phyloP scores from a whole-genome alignment of 2,888 invertebrate species.

The Ormia ochracea region DNA sequence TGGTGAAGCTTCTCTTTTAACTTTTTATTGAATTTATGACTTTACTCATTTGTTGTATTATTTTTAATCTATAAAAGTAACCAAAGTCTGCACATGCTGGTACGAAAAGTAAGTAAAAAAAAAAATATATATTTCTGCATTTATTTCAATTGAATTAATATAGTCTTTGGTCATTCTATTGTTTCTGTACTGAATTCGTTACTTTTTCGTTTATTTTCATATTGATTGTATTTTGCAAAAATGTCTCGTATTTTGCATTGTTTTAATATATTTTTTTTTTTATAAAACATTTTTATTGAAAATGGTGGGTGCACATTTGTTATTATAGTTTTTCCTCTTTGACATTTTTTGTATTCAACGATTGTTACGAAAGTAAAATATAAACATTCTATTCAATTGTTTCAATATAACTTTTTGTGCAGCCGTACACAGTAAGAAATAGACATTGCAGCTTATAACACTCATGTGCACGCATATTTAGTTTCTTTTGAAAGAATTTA shows the following conservation, averaged over 20 bases:
- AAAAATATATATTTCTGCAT: slow-evolving; percentile 42
- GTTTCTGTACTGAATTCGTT: slow-evolving; percentile 2
- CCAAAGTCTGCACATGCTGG: slow-evolving; percentile 3
- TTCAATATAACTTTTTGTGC: slow-evolving; percentile 36
- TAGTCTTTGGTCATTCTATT: slow-evolving; percentile 38
- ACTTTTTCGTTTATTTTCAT: slow-evolving; percentile 18
- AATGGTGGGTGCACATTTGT: slow-evolving; percentile 40
- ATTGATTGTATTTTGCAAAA: slow-evolving; percentile 15
- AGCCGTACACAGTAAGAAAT: not conserved
- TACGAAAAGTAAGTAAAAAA: not conserved
- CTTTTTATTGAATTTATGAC: too few relatives aligned
- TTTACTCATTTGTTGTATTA: too few relatives aligned
- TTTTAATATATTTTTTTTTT: slow-evolving; percentile 5
- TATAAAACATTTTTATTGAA: slow-evolving; percentile 28
- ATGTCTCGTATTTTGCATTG: slow-evolving; percentile 39
- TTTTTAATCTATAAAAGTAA: too few relatives aligned
- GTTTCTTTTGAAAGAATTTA: slow-evolving; percentile 59
- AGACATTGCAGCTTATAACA: not conserved
- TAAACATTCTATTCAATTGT: slow-evolving; percentile 59
- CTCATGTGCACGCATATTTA: slow-evolving; percentile 24
- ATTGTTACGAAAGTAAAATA: slow-evolving; percentile 50
- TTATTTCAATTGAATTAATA: slow-evolving; percentile 57
- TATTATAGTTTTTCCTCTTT: not conserved
- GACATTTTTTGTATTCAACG: slow-evolving; percentile 13
- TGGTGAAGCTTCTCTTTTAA: too few relatives aligned